Evolutionary conservation across 2,113 vertebrate species (phyloP), one percentile per base, ranked within the genome.

Genomic region (Calidris pygmaea): DNA sequence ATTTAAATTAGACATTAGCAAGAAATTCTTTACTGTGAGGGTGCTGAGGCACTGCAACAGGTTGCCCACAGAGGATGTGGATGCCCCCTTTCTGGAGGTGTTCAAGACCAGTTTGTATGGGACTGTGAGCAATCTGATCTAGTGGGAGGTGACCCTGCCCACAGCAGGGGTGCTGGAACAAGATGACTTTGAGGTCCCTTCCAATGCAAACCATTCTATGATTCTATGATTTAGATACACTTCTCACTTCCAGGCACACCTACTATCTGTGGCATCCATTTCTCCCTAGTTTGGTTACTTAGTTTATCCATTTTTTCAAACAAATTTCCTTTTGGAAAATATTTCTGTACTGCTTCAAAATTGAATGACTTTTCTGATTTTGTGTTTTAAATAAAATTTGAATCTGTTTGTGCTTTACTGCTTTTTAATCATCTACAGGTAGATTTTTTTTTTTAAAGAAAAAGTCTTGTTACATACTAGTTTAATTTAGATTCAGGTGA

Each of bases 401-500:
- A 98, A 96, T 97, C 83, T 97, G 73, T 96, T 88, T 94, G 7
- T 93, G 93, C 96, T 97, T 96, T 96, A 93, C 91, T 95, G 90
- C 74, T 94, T 98, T 98, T 97, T 97, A 96, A 97, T 97, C 70
- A 95, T 93, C 80, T 96, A 76, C 22, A 45, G 75, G 95, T 96
- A 96, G 66, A 97, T 85, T 92, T 58, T 58, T 93, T 94, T 94
- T 59, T 60, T 94, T 90, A 68, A 85, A 95, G 94, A 96, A 97
- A 96, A 90, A 77, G n/a, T 72, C 93, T 96, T 96, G 65, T 95
- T 96, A 91, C 76, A 84, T 97, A 96, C 90, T 74, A 97, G 80
- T 95, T 98, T 97, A 98, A 97, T 97, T 97, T 97, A 97, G 87
- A 97, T 97, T 97, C 93, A 92, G 87, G 96, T 95, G 63, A 98